These are phyloP conservation scores for Abramis brama DNA, from an alignment of 2,113 vertebrate genomes.

Conservation along the genomic window DNA sequence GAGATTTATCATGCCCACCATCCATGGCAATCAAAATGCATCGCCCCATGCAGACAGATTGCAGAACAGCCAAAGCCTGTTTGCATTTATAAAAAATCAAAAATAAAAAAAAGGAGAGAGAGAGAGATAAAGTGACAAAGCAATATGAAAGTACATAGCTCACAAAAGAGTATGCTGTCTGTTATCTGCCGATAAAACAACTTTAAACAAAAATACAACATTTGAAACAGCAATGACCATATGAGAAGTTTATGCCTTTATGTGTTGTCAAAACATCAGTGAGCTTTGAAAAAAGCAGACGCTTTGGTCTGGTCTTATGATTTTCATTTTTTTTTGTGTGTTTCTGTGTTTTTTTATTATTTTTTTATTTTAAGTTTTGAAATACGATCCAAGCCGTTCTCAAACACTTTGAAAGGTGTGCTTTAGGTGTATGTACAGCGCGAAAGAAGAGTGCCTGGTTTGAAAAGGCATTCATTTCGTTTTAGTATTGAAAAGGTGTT, in stretches of 20 bases:
- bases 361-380: background rate
- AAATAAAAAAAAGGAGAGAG: background rate
- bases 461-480: conserved; percentile 9
- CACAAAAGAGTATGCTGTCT: conserved; percentile 23
- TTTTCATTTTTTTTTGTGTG: background rate
- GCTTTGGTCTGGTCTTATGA: conserved; percentile 3
- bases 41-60: conserved; percentile 54
- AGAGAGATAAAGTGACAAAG: background rate
- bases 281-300: background rate
- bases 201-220: background rate
- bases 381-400: conserved; percentile 30
- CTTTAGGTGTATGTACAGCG: background rate
- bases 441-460: conserved; percentile 1
- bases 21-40: conserved; percentile 48
- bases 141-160: background rate
- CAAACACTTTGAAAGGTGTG: background rate
- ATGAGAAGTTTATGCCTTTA: conserved; percentile 11
- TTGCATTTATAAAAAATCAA: conserved; percentile 50
- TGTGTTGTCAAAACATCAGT: conserved; percentile 42
- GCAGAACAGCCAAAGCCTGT: conserved; percentile 54
- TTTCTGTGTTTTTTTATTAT: background rate
- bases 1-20: conserved; percentile 47
- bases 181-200: conserved; percentile 39
- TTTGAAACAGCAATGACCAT: conserved; percentile 35
- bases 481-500: background rate